These are phyloP conservation scores for Peromyscus maniculatus DNA, from an alignment of 2,113 vertebrate genomes.

Conservation along the genomic window DNA sequence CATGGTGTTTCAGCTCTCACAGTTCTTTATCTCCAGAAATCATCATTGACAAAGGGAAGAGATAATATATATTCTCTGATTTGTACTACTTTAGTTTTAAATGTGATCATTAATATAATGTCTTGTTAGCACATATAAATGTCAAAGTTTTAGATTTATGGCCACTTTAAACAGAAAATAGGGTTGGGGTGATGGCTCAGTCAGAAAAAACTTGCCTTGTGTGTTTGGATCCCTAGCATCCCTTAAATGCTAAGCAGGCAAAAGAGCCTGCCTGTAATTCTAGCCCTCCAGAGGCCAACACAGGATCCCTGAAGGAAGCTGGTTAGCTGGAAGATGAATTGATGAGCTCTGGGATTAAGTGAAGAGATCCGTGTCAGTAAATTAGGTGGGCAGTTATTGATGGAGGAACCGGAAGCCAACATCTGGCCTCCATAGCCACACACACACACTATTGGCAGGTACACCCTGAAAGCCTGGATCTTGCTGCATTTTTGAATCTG, in stretches of 20 bases:
- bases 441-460: not conserved
- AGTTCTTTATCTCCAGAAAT: not conserved
- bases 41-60: not conserved
- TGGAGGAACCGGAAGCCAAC: not conserved
- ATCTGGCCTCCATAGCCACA: not conserved
- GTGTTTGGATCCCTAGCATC: not conserved
- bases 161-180: constrained; percentile 14
- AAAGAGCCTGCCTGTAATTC: not conserved
- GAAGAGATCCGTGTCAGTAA: not conserved
- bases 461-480: not conserved
- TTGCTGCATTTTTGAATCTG: not conserved
- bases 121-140: not conserved
- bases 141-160: not conserved
- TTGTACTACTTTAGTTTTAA: not conserved
- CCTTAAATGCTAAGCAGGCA: not conserved
- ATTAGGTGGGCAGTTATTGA: not conserved
- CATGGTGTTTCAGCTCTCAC: too few relatives aligned
- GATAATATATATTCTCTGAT: not conserved
- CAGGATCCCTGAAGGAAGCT: not conserved
- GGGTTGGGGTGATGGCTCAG: too few relatives aligned
- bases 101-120: not conserved
- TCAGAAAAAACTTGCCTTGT: not conserved
- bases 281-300: not conserved
- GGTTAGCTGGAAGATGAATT: not conserved
- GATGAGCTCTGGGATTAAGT: not conserved